Percentiles rank a stretch among this genome's conserved stretches.
These are phyloP conservation scores for Argyra leucocephala DNA, from an alignment of 2,888 invertebrate genomes.

Conservation along the genomic window DNA sequence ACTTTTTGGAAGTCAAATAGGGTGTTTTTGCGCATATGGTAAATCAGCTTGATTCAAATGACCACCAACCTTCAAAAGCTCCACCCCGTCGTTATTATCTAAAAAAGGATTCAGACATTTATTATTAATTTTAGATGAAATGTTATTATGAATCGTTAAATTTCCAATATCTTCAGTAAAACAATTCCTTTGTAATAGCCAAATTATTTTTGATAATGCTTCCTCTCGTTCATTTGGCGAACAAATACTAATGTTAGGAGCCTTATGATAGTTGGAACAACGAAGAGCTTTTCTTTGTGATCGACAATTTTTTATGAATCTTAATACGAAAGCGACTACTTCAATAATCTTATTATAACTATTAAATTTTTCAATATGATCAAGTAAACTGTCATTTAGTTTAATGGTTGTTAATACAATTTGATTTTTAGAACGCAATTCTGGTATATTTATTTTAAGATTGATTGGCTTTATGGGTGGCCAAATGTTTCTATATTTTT, in stretches of 20 bases:
- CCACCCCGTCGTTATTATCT: slow-evolving; percentile 13
- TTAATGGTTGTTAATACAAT: background rate
- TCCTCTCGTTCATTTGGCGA: slow-evolving; percentile 12
- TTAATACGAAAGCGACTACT: slow-evolving; percentile 15
- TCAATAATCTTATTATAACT: slow-evolving; percentile 12
- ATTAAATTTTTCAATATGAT: slow-evolving; percentile 11
- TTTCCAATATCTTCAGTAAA: slow-evolving; percentile 13
- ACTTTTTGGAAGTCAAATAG: slow-evolving; percentile 25
- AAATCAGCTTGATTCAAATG: slow-evolving; percentile 25
- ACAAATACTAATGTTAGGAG: slow-evolving; percentile 4
- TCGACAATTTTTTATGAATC: slow-evolving; percentile 14
- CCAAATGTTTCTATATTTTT: background rate
- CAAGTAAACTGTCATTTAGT: slow-evolving; percentile 7
- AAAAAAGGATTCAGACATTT: slow-evolving; percentile 23
- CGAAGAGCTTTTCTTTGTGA: background rate
- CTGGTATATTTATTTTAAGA: background rate
- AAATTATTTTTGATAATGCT: slow-evolving; percentile 15
- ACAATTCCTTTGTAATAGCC: slow-evolving; percentile 11
- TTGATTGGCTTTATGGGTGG: background rate
- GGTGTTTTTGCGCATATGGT: slow-evolving; percentile 23
- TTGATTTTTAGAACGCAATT: background rate
- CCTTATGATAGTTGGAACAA: background rate
- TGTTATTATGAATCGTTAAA: background rate
- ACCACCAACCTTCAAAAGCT: slow-evolving; percentile 29
- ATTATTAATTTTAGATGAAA: slow-evolving; percentile 13